A percentile compares a stretch with the other conserved stretches of the same genome.
These are phyloP conservation scores for Centropus unirufus DNA, from an alignment of 2,113 vertebrate species.

Conservation along the genomic window DNA sequence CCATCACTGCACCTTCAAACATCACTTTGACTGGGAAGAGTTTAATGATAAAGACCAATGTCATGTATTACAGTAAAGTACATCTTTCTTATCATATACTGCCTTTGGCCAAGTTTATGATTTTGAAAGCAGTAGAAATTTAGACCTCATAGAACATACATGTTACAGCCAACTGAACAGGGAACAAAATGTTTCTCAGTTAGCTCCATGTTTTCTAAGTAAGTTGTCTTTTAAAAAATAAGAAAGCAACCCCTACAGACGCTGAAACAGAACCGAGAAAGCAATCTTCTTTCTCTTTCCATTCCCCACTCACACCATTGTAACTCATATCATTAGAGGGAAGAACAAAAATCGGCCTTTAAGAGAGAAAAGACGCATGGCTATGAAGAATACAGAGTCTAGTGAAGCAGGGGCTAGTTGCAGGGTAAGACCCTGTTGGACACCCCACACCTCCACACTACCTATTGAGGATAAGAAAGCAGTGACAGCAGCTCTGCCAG, in stretches of 20 bases:
- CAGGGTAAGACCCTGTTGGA: background rate
- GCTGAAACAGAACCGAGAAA: background rate
- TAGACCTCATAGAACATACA: background rate
- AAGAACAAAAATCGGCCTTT: background rate
- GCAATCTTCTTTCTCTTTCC: background rate
- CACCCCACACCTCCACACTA: background rate
- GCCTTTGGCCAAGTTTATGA: background rate
- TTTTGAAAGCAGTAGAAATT: conserved; percentile 12
- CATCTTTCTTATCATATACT: background rate
- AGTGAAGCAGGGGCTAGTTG: background rate
- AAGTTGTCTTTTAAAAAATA: background rate
- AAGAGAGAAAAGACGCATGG: background rate
- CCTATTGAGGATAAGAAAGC: background rate
- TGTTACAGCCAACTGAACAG: background rate
- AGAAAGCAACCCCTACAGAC: background rate
- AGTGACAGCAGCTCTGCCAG: background rate
- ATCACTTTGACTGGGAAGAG: background rate
- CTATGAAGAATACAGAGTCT: background rate
- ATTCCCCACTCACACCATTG: background rate
- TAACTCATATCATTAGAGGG: background rate
- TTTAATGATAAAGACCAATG: background rate
- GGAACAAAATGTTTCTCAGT: background rate
- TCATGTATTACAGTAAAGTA: background rate
- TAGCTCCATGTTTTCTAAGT: background rate
- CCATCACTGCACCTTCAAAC: background rate